Percentiles rank a stretch among this genome's conserved stretches.
These are phyloP conservation scores for Tragelaphus strepsiceros DNA, from an alignment of 2,113 vertebrate species.

Conservation along the genomic window DNA sequence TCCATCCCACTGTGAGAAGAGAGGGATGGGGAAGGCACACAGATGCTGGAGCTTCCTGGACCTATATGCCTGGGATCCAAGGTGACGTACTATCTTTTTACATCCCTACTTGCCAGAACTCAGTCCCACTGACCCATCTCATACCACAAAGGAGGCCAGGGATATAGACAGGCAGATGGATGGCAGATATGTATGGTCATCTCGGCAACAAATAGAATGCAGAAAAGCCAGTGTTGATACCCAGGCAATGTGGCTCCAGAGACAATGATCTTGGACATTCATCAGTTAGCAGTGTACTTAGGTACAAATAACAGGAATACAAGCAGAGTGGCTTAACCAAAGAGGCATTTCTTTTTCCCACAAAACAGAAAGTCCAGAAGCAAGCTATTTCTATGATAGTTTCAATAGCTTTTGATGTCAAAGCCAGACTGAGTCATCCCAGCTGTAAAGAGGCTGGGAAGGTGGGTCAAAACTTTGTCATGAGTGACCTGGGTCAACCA, in stretches of 20 bases:
- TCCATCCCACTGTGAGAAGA: background rate
- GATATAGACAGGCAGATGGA: accelerated
- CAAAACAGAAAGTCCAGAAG: background rate
- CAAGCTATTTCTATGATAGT: background rate
- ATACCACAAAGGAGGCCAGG: background rate
- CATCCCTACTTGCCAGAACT: accelerated
- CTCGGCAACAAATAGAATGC: background rate
- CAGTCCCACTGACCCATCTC: background rate
- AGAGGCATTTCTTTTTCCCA: background rate
- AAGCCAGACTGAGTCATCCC: background rate
- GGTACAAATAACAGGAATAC: background rate
- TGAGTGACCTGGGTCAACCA: background rate
- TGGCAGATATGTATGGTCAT: accelerated
- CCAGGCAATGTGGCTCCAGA: background rate
- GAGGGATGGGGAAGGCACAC: background rate
- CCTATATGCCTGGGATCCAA: background rate
- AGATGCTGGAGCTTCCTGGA: background rate
- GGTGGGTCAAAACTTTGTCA: too few species aligned
- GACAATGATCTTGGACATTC: accelerated
- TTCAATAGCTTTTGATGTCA: background rate
- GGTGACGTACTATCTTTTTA: too few species aligned
- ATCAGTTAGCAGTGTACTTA: accelerated
- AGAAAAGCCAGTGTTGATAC: background rate
- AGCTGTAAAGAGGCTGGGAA: background rate
- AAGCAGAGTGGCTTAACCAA: background rate